Evolutionary conservation across 2,888 invertebrate species (phyloP), one percentile per base, ranked within the genome.

Genomic region (Merodon equestris): DNA sequence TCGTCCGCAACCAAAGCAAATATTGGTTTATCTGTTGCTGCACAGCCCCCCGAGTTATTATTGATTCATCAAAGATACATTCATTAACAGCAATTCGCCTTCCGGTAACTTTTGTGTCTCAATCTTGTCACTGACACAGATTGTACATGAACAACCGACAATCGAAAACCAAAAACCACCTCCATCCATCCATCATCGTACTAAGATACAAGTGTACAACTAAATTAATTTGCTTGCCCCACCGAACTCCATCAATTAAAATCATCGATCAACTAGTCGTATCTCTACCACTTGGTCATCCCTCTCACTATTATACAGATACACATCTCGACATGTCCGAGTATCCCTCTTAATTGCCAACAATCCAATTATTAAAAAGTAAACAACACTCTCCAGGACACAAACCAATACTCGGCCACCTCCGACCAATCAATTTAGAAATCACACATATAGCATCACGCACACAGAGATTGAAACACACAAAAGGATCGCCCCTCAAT

Each of bases 281-380:
- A 2, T 1, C 2, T 27, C 27, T 27, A 27, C 27, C 27, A 27
- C 27, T n/a, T 27, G 27, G 27, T 27, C 27, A 36, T 50, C 12
- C 27, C 27, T 4, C 7, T 27, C 27, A 27, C 27, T 27, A 27
- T 27, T 27, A 7, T 27, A 4, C 27, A 7, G 27, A 27, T 27
- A 27, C 27, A 27, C 27, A 27, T 27, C 2, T 27, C 27, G 27
- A 27, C 27, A 27, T 27, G 27, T 27, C n/a, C n/a, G n/a, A 27
- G 27, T 27, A 27, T 27, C 27, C 27, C 27, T 27, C 27, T 47
- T 71, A 53, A 64, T 72, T 72, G 56, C 68, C 45, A 68, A 38
- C 44, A 63, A 56, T 67, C 68, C 56, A 68, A 54, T 68, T 74
- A 56, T 56, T 74, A 61, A 68, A 74, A 68, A 56, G 67, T 51